Percentiles rank a stretch among this genome's conserved stretches.
Conservation (phyloP, 2,113 vertebrate genomes). For the Lepidothrix coronata region DNA sequence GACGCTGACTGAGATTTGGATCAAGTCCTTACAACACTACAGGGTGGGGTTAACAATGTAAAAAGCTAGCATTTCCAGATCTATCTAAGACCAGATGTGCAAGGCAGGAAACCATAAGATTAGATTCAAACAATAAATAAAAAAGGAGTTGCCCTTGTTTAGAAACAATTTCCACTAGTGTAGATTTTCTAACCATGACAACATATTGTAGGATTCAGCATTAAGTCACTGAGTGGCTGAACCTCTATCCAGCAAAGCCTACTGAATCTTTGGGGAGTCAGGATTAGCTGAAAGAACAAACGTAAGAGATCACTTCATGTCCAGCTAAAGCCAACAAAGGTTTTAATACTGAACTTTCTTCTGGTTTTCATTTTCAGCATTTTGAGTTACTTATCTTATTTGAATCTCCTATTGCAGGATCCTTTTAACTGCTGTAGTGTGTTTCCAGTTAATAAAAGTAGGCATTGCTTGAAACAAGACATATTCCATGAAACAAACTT, state of each 20-base stretch:
- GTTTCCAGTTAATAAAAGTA: slow-evolving; percentile 7
- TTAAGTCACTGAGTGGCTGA: slow-evolving; percentile 24
- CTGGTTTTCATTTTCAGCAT: slow-evolving; percentile 53
- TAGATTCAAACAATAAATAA: slow-evolving; percentile 58
- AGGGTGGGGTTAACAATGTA: slow-evolving; percentile 46
- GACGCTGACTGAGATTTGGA: slow-evolving; percentile 12
- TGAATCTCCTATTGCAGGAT: background rate
- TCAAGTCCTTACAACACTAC: slow-evolving; percentile 13
- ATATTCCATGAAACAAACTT: background rate
- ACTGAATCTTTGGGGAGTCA: slow-evolving; percentile 17
- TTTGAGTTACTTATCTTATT: slow-evolving; percentile 24
- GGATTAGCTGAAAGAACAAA: slow-evolving; percentile 45
- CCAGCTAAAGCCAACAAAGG: background rate
- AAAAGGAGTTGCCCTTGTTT: slow-evolving; percentile 55
- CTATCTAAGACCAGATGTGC: slow-evolving; percentile 55
- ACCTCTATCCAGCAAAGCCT: background rate
- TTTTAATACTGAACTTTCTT: slow-evolving; percentile 35
- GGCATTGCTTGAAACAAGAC: background rate
- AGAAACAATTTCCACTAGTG: slow-evolving; percentile 48
- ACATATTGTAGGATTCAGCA: slow-evolving; percentile 39
- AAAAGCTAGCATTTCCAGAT: slow-evolving; percentile 58
- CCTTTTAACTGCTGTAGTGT: background rate
- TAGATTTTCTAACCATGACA: slow-evolving; percentile 59
- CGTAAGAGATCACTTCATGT: slow-evolving; percentile 14
- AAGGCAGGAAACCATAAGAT: slow-evolving; percentile 44